These are phyloP conservation scores for Chaenogobius annularis DNA, from an alignment of 2,113 vertebrate species.

Conservation along the genomic window DNA sequence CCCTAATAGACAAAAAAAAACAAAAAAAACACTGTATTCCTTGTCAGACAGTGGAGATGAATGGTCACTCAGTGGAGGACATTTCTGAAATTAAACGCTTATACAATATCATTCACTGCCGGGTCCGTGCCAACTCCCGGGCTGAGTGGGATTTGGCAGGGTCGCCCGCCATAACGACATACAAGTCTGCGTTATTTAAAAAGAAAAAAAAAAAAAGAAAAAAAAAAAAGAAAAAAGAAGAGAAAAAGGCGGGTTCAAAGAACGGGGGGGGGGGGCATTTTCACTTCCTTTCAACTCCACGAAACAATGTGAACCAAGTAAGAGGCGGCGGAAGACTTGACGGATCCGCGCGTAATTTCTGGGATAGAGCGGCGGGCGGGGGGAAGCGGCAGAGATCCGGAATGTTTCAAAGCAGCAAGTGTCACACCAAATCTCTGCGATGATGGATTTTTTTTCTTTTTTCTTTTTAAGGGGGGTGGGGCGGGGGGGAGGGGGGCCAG, in stretches of 20 bases:
- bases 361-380: slow-evolving; percentile 27
- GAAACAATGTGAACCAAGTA: slow-evolving; percentile 14
- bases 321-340: slow-evolving; percentile 34
- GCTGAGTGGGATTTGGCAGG: slow-evolving; percentile 47
- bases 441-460: too few species aligned
- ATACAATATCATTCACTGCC: slow-evolving; percentile 27
- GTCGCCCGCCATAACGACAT: slow-evolving; percentile 33
- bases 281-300: background rate
- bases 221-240: too few species aligned
- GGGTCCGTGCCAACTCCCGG: slow-evolving; percentile 37
- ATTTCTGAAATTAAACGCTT: slow-evolving; percentile 44
- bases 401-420: slow-evolving; percentile 6
- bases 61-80: slow-evolving; percentile 26
- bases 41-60: slow-evolving; percentile 38
- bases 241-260: background rate
- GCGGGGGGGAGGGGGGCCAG: too few species aligned
- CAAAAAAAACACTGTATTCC: slow-evolving; percentile 40
- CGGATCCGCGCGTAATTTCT: slow-evolving; percentile 19
- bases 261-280: background rate
- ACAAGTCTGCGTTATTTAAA: slow-evolving; percentile 13
- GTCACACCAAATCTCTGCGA: too few species aligned
- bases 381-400: slow-evolving; percentile 15
- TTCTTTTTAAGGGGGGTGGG: too few species aligned
- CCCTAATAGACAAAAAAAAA: slow-evolving; percentile 55
- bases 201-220: too few species aligned